Evolutionary conservation across 2,113 vertebrate genomes (phyloP), one percentile per base, ranked within the genome.

Genomic region (Polyodon spathula): DNA sequence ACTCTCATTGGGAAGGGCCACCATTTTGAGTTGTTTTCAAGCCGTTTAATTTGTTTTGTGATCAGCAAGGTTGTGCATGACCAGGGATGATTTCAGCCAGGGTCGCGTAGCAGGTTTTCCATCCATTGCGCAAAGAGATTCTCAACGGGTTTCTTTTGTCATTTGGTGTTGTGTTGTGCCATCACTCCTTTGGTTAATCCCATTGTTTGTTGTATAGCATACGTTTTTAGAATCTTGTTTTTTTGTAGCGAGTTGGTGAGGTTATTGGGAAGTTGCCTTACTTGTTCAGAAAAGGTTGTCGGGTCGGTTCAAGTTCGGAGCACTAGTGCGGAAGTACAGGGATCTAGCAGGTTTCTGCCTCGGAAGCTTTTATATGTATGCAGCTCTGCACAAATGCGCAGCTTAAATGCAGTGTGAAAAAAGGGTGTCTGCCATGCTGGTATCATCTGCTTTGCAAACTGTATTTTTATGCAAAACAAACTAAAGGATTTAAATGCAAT

Each of bases 291-390:
- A 4, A 50, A 50, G 46, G 46, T n/a, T 50, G 46, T 1, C 3
- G 7, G 46, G 46, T 1, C 3, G 7, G 46, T 50, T 50, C 7
- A 5, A 50, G 46, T 50, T 10, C 11, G n/a, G 8, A 12, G n/a
- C 10, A n/a, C n/a, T n/a, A 50, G 46, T 14, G 6, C 46, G 46
- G 10, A 14, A 12, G 46, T 50, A n/a, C 46, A 50, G 46, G 7
- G 46, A 50, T 40, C 17, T 42, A 38, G 59, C 79, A 81, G 78
- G 78, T 76, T 81, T 76, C 72, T 82, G 78, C 76, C 80, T 76
- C 76, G 82, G 82, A 73, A 55, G 64, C 79, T 78, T 84, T 76
- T 84, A 72, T 82, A 78, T 78, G 73, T 86, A 74, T 77, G 73
- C 76, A 82, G 78, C 79, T 81, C 80, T 65, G 78, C 78, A 75